Evolutionary conservation across 2,888 invertebrate species (phyloP).

Genomic region (Xanthorhoe spadicearia): DNA sequence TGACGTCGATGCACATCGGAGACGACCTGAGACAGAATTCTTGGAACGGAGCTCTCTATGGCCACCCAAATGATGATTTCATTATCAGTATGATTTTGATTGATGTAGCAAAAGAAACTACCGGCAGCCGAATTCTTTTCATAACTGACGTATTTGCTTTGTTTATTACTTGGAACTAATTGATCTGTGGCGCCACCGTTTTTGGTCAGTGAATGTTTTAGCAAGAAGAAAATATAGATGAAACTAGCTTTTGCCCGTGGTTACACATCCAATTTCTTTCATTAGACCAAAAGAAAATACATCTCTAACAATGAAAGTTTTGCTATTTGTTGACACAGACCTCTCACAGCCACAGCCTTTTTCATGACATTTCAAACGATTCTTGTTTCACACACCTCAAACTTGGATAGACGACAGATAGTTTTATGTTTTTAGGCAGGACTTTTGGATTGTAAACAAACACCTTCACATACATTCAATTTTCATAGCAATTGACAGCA

Average conservation of each 20-base stretch:
- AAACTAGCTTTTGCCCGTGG: constrained; percentile 22
- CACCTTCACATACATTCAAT: neutral
- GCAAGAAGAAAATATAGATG: constrained; percentile 30
- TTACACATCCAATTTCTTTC: neutral
- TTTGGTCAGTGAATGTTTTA: constrained; percentile 54
- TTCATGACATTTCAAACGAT: too few species aligned
- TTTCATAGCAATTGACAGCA: neutral
- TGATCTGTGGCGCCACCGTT: constrained; percentile 80
- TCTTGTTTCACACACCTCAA: too few species aligned
- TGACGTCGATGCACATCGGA: constrained; percentile 68
- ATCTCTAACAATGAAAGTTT: neutral
- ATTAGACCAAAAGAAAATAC: neutral
- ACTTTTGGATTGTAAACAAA: neutral
- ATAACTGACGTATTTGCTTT: constrained; percentile 77
- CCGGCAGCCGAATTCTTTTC: constrained; percentile 76
- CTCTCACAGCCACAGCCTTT: too few species aligned
- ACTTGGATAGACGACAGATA: too few species aligned
- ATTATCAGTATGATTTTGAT: constrained; percentile 85
- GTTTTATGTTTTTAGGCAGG: too few species aligned
- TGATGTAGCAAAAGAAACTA: constrained; percentile 81
- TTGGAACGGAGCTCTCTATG: constrained; percentile 77
- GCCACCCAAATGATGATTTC: constrained; percentile 85
- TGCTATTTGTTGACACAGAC: neutral
- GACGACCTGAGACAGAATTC: constrained; percentile 65
- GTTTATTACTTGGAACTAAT: constrained; percentile 83